Evolutionary conservation across 2,797 vertebrate species (phyloP).

Genomic region (Trachops cirrhosus): DNA sequence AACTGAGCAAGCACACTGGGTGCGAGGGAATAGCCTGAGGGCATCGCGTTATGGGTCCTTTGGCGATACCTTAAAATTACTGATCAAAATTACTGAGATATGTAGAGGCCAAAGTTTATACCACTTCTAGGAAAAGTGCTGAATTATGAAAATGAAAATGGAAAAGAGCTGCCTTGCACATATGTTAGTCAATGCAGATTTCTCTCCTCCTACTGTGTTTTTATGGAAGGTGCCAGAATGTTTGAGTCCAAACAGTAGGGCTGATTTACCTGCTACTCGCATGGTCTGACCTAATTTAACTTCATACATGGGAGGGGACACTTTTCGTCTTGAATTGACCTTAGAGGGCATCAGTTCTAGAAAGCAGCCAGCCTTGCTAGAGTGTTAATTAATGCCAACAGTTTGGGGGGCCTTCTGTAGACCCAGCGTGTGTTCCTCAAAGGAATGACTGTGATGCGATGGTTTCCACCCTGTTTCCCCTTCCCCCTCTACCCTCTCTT

Average conservation of each 20-base stretch:
- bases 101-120: not conserved
- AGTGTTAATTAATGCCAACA: not conserved
- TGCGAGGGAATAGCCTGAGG: not conserved
- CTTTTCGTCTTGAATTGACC: not conserved
- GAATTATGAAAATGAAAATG: not conserved
- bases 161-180: not conserved
- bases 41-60: not conserved
- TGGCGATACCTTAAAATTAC: not conserved
- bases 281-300: not conserved
- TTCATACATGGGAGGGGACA: not conserved
- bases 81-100: not conserved
- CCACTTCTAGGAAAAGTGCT: not conserved
- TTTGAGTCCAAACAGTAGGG: not conserved
- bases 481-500: not conserved
- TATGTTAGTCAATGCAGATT: not conserved
- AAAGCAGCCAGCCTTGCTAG: not conserved
- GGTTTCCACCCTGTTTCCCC: not conserved
- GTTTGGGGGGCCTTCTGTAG: not conserved
- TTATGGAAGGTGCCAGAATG: not conserved
- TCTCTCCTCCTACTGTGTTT: not conserved
- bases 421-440: not conserved
- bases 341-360: not conserved
- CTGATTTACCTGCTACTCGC: not conserved
- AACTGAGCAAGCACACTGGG: not conserved
- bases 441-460: not conserved